phyloP scores from a whole-genome alignment of 2,888 invertebrate genomes.

The Synanthedon formicaeformis region DNA sequence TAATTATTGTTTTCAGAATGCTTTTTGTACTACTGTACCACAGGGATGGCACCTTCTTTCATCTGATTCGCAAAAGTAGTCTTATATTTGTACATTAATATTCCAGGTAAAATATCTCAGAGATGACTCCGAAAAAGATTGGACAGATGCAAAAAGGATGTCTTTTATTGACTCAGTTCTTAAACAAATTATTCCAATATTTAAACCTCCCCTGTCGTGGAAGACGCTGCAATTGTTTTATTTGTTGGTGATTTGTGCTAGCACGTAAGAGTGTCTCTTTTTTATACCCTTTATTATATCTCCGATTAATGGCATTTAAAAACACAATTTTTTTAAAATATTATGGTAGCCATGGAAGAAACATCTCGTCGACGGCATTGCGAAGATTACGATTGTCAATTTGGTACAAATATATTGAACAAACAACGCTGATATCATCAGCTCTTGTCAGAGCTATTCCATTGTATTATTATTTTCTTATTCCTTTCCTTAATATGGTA shows the following conservation, averaged over 20 bases:
- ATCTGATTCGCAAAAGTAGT: background rate
- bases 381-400: too few species aligned
- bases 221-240: slow-evolving; percentile 64
- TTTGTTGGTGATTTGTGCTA: slow-evolving; percentile 69
- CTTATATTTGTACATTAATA: background rate
- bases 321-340: too few species aligned
- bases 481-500: too few species aligned
- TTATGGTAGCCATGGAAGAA: too few species aligned
- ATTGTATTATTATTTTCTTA: too few species aligned
- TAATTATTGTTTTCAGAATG: background rate
- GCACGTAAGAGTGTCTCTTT: too few species aligned
- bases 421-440: too few species aligned
- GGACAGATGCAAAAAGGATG: background rate
- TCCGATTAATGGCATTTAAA: too few species aligned
- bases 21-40: background rate
- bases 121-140: background rate
- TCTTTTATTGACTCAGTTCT: slow-evolving; percentile 46
- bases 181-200: slow-evolving; percentile 61
- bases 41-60: background rate
- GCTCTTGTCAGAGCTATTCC: too few species aligned
- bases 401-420: too few species aligned
- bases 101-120: slow-evolving; percentile 21
- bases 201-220: slow-evolving; percentile 58
- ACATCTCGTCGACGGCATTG: too few species aligned
- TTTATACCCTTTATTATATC: too few species aligned